These are phyloP conservation scores for Nymphalis urticae DNA, from an alignment of 2,888 invertebrate species.

Conservation along the genomic window DNA sequence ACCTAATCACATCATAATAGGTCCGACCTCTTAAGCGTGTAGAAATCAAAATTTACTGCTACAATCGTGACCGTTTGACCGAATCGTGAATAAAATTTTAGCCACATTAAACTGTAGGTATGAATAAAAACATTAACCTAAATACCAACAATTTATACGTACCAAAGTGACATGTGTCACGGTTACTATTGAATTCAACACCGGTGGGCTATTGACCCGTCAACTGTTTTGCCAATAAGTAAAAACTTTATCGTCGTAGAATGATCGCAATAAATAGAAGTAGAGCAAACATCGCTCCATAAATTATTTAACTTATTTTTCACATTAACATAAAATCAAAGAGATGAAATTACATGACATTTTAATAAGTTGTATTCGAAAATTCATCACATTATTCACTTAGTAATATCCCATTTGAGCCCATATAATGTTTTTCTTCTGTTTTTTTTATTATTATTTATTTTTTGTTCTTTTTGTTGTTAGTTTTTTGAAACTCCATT, in stretches of 20 bases:
- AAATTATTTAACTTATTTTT: not conserved
- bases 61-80: constrained; percentile 27
- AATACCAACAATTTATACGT: constrained; percentile 28
- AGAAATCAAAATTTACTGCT: constrained; percentile 25
- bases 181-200: constrained; percentile 1
- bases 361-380: too few relatives aligned
- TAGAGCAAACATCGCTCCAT: not conserved
- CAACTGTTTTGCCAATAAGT: not conserved
- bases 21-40: constrained; percentile 9
- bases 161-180: not conserved
- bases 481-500: too few relatives aligned
- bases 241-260: not conserved
- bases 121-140: constrained; percentile 35
- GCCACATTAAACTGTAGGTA: constrained; percentile 18
- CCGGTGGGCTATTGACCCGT: constrained; percentile 5
- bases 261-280: too few relatives aligned
- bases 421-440: too few relatives aligned
- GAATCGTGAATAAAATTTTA: constrained; percentile 25
- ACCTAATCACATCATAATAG: constrained; percentile 15
- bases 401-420: too few relatives aligned
- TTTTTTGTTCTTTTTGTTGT: too few relatives aligned
- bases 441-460: too few relatives aligned
- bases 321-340: not conserved
- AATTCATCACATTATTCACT: too few relatives aligned
- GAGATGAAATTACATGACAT: too few relatives aligned